Evolutionary conservation across 2,797 vertebrate species (phyloP), one percentile per base, ranked within the genome.

Genomic region (Sciaenops ocellatus): DNA sequence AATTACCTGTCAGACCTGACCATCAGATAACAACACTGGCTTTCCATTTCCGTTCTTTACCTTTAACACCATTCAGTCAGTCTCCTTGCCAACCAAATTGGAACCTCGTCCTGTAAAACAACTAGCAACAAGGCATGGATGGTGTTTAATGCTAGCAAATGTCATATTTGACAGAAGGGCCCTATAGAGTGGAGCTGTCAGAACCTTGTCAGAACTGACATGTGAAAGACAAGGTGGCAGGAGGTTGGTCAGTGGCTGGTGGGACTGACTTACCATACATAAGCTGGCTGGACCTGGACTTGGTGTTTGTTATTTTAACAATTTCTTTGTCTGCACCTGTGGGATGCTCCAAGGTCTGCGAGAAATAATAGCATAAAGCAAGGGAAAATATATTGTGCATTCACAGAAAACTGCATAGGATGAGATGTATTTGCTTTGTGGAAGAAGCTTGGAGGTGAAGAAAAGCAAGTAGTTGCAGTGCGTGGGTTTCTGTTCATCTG

Each of bases 1-100:
- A 92, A 93, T 92, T 89, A 90, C 85, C 89, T 90, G 87, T 88
- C 87, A 88, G 65, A 50, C 66, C 41, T 59, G 34, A 70, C 59
- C 77, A 71, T 89, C 80, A 84, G 85, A 89, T 87, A 87, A 88
- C 59, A 67, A 55, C 69, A 26, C 13, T 42, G 69, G 51, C 71
- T 78, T 78, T 71, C 60, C 69, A 20, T 60, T 81, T 60, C 5
- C 4, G 3, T 13, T 63, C 22, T 42, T 61, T 38, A 69, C 60
- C 38, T 77, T 77, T 16, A 60, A 48, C 44, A 47, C n/a, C 44
- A 12, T 76, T 69, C 48, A 30, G 22, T 48, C 69, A 28, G 9
- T 44, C 54, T 62, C 17, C 28, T 50, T 46, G 0, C 22, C 38
- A 66, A 41, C 74, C 46, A 52, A 70, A 51, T 47, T 20, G 42